Conservation (phyloP, 2,888 invertebrate genomes). For the Drosophila gaucha region DNA sequence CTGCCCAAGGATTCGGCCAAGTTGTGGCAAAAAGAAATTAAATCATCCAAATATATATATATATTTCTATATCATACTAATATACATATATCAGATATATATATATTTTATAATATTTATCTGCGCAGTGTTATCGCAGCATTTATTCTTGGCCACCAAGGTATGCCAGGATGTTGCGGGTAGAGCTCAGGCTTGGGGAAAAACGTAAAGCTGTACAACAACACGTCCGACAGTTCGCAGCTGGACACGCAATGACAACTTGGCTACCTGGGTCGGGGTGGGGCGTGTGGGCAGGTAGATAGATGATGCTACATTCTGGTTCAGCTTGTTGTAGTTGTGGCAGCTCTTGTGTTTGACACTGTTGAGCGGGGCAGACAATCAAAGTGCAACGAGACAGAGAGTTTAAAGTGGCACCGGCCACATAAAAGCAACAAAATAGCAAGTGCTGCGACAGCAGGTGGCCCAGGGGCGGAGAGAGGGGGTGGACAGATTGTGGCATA, state of each 20-base stretch:
- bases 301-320: constrained; percentile 2
- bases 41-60: background rate
- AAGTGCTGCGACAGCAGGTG: constrained; percentile 29
- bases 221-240: constrained; percentile 42
- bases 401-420: constrained; percentile 53
- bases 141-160: background rate
- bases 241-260: constrained; percentile 34
- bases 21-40: too few species aligned
- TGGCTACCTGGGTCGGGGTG: constrained; percentile 20
- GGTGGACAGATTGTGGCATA: constrained; percentile 6
- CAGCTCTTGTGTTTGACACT: constrained; percentile 65
- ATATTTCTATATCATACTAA: background rate
- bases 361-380: constrained; percentile 50
- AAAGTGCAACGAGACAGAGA: constrained; percentile 62
- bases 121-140: background rate
- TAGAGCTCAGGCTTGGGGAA: background rate
- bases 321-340: constrained; percentile 27
- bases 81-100: background rate
- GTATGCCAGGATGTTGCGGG: background rate
- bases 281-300: constrained; percentile 3
- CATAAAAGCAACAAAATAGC: constrained; percentile 56
- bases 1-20: too few species aligned
- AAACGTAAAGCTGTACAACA: constrained; percentile 26
- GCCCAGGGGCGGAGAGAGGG: background rate
- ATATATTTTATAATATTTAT: background rate